Evolutionary conservation across 2,888 invertebrate genomes (phyloP).

Genomic region (Encarsia formosa): DNA sequence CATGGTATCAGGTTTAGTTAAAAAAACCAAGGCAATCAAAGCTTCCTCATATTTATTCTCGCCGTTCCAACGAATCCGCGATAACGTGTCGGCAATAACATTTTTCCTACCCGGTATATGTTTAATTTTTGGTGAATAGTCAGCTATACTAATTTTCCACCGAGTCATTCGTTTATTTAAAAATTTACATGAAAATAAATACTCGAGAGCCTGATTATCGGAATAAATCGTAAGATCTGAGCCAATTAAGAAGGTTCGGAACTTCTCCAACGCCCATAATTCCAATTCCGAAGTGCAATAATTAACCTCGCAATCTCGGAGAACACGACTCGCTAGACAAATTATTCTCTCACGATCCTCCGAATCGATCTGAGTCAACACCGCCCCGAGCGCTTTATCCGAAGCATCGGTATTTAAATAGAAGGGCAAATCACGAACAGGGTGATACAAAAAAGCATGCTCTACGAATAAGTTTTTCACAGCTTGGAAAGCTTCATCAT

Average conservation of each 20-base stretch:
- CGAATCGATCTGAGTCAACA: neutral
- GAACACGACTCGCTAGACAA: neutral
- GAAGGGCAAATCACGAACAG: neutral
- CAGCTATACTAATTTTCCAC: too few species aligned
- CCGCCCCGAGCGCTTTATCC: neutral
- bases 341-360: neutral
- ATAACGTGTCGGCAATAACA: too few species aligned
- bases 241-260: neutral
- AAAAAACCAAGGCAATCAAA: too few species aligned
- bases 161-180: too few species aligned
- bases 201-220: too few species aligned
- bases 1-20: too few species aligned
- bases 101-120: too few species aligned
- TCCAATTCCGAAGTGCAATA: neutral
- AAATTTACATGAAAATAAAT: too few species aligned
- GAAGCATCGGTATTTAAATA: neutral
- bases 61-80: too few species aligned
- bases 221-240: too few species aligned
- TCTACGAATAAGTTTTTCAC: neutral
- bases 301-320: neutral
- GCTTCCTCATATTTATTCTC: too few species aligned
- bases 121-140: too few species aligned
- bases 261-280: conserved; percentile 1
- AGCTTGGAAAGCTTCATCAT: neutral
- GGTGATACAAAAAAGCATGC: neutral